Conservation (phyloP, 2,113 vertebrate genomes). For the Rhea pennata region DNA sequence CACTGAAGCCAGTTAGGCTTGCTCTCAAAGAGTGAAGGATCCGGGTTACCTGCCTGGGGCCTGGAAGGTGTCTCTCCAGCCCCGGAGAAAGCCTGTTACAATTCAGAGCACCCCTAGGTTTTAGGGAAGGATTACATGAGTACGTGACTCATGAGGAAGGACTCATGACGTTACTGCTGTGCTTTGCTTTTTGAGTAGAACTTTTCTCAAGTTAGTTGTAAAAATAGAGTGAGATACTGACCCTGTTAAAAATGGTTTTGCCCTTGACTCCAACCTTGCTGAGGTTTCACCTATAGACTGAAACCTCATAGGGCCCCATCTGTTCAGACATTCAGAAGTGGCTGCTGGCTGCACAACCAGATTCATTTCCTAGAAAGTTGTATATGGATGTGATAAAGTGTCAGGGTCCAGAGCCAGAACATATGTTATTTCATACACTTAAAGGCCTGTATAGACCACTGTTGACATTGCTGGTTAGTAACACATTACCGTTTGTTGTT, state of each 20-base stretch:
- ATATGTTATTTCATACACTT: slow-evolving; percentile 50
- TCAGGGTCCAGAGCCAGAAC: slow-evolving; percentile 31
- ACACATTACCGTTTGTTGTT: slow-evolving; percentile 46
- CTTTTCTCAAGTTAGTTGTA: background rate
- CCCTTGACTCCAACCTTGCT: background rate
- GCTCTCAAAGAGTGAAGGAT: background rate
- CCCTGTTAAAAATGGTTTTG: slow-evolving; percentile 10
- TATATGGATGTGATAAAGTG: slow-evolving; percentile 52
- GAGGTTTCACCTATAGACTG: slow-evolving; percentile 33
- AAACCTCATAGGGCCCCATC: background rate
- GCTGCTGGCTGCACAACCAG: slow-evolving; percentile 38
- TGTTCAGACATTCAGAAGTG: slow-evolving; percentile 46
- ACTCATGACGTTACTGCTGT: background rate
- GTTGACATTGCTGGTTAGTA: slow-evolving; percentile 50
- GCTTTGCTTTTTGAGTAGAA: background rate
- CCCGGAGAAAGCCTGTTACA: background rate
- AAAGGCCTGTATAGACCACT: slow-evolving; percentile 22
- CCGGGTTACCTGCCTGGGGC: background rate
- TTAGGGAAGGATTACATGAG: background rate
- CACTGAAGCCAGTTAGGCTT: background rate
- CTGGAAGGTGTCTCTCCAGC: background rate
- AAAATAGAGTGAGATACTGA: slow-evolving; percentile 19
- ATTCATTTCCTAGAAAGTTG: slow-evolving; percentile 64
- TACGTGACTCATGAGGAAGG: background rate
- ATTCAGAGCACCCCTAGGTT: background rate